phyloP scores from a whole-genome alignment of 2,888 invertebrate genomes.

The Drosophila merina region DNA sequence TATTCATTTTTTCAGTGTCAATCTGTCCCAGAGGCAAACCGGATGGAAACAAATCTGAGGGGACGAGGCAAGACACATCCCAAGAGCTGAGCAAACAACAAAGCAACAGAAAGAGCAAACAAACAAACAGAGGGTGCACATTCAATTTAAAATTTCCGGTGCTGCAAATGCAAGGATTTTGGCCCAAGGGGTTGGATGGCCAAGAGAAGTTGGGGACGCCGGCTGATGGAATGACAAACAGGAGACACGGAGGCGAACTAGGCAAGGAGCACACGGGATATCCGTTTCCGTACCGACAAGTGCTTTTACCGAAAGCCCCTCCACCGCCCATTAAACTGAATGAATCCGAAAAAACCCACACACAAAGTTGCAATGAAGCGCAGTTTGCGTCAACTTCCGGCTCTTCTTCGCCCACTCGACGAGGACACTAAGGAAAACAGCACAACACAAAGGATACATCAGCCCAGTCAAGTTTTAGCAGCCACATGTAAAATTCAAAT shows the following conservation, averaged over 20 bases:
- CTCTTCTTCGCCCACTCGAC: constrained; percentile 15
- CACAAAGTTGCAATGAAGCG: constrained; percentile 70
- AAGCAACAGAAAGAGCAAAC: constrained; percentile 16
- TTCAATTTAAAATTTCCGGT: constrained; percentile 76
- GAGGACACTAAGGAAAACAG: neutral
- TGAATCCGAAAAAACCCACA: constrained; percentile 1
- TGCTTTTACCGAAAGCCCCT: constrained; percentile 35
- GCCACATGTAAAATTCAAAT: constrained; percentile 70
- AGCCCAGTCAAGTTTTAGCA: constrained; percentile 33
- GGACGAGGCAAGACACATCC: constrained; percentile 8
- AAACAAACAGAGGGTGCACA: constrained; percentile 48
- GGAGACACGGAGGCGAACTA: constrained; percentile 54
- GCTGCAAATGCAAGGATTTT: constrained; percentile 46
- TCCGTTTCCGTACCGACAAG: constrained; percentile 76
- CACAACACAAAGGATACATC: constrained; percentile 18
- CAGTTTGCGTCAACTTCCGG: constrained; percentile 68
- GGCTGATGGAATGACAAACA: constrained; percentile 65
- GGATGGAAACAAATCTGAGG: constrained; percentile 23
- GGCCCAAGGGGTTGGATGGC: constrained; percentile 2
- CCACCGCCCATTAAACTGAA: constrained; percentile 1
- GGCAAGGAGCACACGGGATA: constrained; percentile 71
- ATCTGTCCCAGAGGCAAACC: constrained; percentile 10
- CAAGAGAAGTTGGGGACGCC: neutral
- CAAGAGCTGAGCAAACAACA: constrained; percentile 27
- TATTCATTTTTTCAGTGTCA: too few relatives aligned